phyloP scores from a whole-genome alignment of 2,888 invertebrate species.

The Trachelus troglodyta region DNA sequence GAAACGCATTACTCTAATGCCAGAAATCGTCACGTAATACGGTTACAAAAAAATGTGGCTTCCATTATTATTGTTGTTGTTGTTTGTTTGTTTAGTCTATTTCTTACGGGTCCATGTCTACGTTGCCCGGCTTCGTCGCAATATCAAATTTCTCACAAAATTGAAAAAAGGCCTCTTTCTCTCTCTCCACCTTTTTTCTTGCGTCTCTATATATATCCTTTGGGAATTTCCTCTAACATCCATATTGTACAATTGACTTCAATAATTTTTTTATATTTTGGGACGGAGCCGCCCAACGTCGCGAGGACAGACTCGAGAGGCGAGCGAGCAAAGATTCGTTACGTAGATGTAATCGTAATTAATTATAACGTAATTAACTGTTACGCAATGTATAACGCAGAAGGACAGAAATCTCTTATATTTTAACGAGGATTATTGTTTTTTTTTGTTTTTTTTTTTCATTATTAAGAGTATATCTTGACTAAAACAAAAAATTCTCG shows the following conservation, averaged over 20 bases:
- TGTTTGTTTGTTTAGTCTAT: conserved; percentile 60
- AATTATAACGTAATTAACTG: neutral
- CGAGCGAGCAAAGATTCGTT: neutral
- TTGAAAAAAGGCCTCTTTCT: neutral
- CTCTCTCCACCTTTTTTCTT: too few relatives aligned
- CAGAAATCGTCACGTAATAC: neutral
- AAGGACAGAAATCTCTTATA: neutral
- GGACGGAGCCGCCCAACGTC: conserved; percentile 57
- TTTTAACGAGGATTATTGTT: conserved; percentile 6
- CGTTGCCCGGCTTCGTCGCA: conserved; percentile 57
- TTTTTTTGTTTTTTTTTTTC: neutral
- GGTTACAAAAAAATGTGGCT: neutral
- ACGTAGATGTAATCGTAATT: conserved; percentile 22
- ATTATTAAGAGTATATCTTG: neutral
- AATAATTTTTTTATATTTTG: conserved; percentile 16
- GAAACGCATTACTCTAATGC: neutral
- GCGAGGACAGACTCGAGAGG: conserved; percentile 42
- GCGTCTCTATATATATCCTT: too few relatives aligned
- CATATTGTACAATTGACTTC: neutral
- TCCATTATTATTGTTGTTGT: conserved; percentile 58
- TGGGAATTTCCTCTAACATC: neutral
- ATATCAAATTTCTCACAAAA: conserved; percentile 8
- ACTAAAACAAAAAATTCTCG: neutral
- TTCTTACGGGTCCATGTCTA: conserved; percentile 46
- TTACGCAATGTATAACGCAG: conserved; percentile 5